A percentile compares a stretch with the other conserved stretches of the same genome.
Evolutionary conservation across 2,797 vertebrate species (phyloP).

Genomic region (Simalia tracyae): DNA sequence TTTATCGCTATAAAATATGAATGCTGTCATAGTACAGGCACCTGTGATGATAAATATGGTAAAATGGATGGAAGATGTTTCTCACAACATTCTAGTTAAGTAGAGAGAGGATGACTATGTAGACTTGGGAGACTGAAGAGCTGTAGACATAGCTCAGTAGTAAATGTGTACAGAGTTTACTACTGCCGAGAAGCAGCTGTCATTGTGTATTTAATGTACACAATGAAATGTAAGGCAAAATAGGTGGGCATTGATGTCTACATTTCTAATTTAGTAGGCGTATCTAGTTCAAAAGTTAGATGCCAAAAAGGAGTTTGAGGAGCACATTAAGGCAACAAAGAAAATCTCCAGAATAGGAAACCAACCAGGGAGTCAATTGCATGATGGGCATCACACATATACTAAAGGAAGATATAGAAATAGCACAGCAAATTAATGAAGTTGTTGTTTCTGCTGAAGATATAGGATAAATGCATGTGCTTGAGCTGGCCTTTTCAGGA

Average conservation of each 20-base stretch:
- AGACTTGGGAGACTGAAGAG: background rate
- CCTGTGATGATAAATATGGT: background rate
- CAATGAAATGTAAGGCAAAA: conserved; percentile 1
- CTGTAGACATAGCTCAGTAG: background rate
- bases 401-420: background rate
- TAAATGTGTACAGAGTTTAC: background rate
- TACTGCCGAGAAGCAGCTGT: background rate
- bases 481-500: background rate
- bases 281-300: background rate
- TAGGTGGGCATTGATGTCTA: background rate
- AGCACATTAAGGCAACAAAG: background rate
- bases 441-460: background rate
- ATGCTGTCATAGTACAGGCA: background rate
- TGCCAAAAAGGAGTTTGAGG: background rate
- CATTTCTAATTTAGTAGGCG: background rate
- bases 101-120: background rate
- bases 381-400: background rate
- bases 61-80: background rate
- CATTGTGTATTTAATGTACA: background rate
- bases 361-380: background rate
- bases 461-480: background rate
- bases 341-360: background rate
- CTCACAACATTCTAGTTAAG: background rate
- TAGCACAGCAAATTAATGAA: background rate
- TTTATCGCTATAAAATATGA: background rate